phyloP scores from a whole-genome alignment of 1,140 invertebrate species.

The Anastrepha obliqua region DNA sequence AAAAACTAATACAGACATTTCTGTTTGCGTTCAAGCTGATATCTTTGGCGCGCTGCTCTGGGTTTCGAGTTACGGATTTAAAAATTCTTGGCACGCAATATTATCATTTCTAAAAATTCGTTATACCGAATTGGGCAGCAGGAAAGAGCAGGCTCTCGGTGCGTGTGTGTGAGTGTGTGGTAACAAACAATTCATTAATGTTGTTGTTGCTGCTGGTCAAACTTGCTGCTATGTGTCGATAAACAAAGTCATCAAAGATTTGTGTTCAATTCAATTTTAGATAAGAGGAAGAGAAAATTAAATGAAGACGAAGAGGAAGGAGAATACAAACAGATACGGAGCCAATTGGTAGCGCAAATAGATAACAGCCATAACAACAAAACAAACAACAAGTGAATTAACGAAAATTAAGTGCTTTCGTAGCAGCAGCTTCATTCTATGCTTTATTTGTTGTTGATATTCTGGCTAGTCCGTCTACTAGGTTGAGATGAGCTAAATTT shows the following conservation, averaged over 20 bases:
- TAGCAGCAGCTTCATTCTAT: not conserved
- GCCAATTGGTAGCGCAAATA: not conserved
- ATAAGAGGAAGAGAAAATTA: not conserved
- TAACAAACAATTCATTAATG: conserved; percentile 25
- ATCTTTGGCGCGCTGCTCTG: not conserved
- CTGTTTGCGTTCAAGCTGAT: not conserved
- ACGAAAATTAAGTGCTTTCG: conserved; percentile 16
- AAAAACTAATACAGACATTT: not conserved
- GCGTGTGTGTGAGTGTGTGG: not conserved
- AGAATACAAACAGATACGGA: not conserved
- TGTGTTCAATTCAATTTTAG: not conserved
- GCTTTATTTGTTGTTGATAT: not conserved
- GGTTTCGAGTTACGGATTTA: not conserved
- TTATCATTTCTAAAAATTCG: not conserved
- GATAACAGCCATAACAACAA: not conserved
- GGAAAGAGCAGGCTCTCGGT: not conserved
- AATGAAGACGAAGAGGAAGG: not conserved
- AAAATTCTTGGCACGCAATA: conserved; percentile 26
- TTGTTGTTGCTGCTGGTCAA: conserved; percentile 3
- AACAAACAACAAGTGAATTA: not conserved
- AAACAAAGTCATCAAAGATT: not conserved
- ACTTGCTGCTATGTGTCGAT: not conserved
- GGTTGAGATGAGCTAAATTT: not conserved
- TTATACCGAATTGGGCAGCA: not conserved
- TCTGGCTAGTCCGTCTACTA: not conserved